Evolutionary conservation across 2,797 vertebrate species (phyloP).

Genomic region (Staurois parvus): DNA sequence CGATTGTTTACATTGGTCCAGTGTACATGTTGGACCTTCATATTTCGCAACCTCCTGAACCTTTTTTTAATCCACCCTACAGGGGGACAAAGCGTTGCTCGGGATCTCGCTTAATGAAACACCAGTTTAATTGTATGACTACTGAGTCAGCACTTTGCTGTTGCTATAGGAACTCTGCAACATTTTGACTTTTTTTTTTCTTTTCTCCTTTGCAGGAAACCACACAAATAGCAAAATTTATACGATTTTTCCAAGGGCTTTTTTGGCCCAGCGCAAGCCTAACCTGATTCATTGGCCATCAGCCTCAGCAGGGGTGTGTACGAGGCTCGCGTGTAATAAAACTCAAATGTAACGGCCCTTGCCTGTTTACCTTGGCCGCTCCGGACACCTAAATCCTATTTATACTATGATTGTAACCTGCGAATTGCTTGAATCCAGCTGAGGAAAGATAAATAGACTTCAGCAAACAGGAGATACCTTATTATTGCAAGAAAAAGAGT

Average conservation of each 20-base stretch:
- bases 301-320: conserved; percentile 58
- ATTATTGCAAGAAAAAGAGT: conserved; percentile 33
- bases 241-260: conserved; percentile 58
- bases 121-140: conserved; percentile 53
- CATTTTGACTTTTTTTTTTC: conserved; percentile 28
- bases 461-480: conserved; percentile 50
- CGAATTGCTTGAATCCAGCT: conserved; percentile 57
- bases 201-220: conserved; percentile 46
- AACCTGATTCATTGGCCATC: conserved; percentile 60
- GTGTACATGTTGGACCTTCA: conserved; percentile 4
- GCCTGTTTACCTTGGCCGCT: conserved; percentile 54
- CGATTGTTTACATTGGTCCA: conserved; percentile 13
- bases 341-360: conserved; percentile 50
- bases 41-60: conserved; percentile 15
- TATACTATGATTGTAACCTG: conserved; percentile 59
- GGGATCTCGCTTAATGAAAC: conserved; percentile 40
- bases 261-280: conserved; percentile 52
- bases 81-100: conserved; percentile 17
- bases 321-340: conserved; percentile 58
- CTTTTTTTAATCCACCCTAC: conserved; percentile 20
- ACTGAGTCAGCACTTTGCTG: conserved; percentile 56
- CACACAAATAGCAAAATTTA: conserved; percentile 61
- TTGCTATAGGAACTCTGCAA: conserved; percentile 57
- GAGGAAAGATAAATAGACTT: conserved; percentile 56
- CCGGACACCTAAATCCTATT: conserved; percentile 57